Conservation (phyloP, 1,140 invertebrate genomes). For the Oedothorax gibbosus region DNA sequence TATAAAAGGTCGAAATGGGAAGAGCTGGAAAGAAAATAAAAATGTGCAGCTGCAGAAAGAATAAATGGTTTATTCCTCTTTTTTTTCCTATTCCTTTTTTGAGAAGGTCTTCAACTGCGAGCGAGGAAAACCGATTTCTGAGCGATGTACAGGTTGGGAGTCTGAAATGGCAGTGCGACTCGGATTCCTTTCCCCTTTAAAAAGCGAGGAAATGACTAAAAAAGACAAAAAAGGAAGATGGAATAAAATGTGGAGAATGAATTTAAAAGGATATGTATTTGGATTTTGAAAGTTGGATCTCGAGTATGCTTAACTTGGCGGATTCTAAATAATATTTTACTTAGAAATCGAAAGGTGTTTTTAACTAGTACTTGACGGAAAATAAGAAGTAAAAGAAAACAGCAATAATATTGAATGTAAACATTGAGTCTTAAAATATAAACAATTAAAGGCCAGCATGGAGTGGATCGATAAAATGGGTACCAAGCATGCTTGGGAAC, state of each 20-base stretch:
- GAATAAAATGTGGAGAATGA: background rate
- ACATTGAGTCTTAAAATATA: no score
- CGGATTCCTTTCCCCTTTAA: no score
- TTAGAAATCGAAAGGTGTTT: no score
- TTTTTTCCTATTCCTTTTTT: background rate
- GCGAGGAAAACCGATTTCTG: conserved; percentile 34
- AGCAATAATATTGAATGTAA: no score
- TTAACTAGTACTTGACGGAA: no score
- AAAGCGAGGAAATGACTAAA: background rate
- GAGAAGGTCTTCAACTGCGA: background rate
- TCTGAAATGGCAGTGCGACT: no score
- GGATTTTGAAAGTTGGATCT: background rate
- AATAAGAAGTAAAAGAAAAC: no score
- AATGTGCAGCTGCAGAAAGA: conserved; percentile 35
- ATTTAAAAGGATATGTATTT: background rate
- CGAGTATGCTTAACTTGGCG: no score
- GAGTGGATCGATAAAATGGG: no score
- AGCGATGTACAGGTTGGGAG: background rate
- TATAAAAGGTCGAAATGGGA: conserved; percentile 12
- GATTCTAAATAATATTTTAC: no score
- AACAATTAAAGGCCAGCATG: no score
- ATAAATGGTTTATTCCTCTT: conserved; percentile 45
- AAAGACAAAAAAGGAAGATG: background rate
- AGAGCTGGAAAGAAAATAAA: conserved; percentile 18
- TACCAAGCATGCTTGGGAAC: no score